Evolutionary conservation across 2,797 vertebrate genomes (phyloP).

Genomic region (Sebastes jordani): DNA sequence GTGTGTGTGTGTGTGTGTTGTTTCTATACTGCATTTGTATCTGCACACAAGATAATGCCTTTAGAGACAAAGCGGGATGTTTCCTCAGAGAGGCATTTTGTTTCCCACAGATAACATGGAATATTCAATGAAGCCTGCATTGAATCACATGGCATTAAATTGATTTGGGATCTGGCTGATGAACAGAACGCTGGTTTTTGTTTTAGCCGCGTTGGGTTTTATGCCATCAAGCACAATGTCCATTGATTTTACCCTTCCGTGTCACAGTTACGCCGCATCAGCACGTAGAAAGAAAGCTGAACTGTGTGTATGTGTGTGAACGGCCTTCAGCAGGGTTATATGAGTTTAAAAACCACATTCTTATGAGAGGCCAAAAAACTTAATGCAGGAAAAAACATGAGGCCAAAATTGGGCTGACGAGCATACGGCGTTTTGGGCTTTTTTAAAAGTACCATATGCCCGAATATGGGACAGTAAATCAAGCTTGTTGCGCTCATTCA

Average conservation of each 20-base stretch:
- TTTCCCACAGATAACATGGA: slow-evolving; percentile 27
- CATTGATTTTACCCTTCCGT: slow-evolving; percentile 19
- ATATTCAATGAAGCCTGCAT: slow-evolving; percentile 29
- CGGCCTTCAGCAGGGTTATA: not conserved
- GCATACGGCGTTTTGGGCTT: slow-evolving; percentile 4
- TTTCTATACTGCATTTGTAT: slow-evolving; percentile 13
- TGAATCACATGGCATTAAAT: slow-evolving; percentile 26
- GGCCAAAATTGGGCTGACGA: slow-evolving; percentile 3
- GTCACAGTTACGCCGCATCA: not conserved
- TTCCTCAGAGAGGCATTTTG: slow-evolving; percentile 32
- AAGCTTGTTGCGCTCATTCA: slow-evolving; percentile 53
- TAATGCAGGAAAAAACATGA: slow-evolving; percentile 12
- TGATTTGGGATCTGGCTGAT: slow-evolving; percentile 29
- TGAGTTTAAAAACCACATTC: slow-evolving; percentile 9
- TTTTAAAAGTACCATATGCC: slow-evolving; percentile 29
- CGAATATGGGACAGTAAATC: slow-evolving; percentile 42
- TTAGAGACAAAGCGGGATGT: slow-evolving; percentile 9
- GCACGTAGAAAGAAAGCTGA: slow-evolving; percentile 7
- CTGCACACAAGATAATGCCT: slow-evolving; percentile 19
- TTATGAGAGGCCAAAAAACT: not conserved
- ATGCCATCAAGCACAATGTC: slow-evolving; percentile 16
- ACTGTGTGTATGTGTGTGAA: not conserved
- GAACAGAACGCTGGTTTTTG: slow-evolving; percentile 23
- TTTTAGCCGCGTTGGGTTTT: slow-evolving; percentile 18
- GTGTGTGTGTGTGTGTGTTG: not conserved